These are phyloP conservation scores for Poeciliopsis infans DNA, from an alignment of 2,797 vertebrate species.

Conservation along the genomic window DNA sequence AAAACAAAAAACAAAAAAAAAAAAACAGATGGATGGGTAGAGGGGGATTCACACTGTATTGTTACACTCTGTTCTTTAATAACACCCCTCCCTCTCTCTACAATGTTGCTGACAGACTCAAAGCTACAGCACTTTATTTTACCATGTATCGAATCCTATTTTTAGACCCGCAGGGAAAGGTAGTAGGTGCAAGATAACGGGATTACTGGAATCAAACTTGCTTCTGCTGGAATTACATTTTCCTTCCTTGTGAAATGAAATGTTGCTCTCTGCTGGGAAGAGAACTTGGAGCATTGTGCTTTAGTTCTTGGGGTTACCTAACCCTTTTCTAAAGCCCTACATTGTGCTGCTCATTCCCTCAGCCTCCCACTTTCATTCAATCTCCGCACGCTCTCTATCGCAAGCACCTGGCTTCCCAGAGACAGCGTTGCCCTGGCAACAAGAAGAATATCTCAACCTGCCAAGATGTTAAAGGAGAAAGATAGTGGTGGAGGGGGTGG, in stretches of 20 bases:
- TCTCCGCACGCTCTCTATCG: constrained; percentile 54
- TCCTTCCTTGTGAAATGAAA: constrained; percentile 60
- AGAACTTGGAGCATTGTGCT: constrained; percentile 38
- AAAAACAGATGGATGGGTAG: constrained; percentile 22
- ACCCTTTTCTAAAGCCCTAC: constrained; percentile 55
- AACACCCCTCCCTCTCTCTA: constrained; percentile 25
- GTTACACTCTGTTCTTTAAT: constrained; percentile 51
- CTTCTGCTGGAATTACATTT: constrained; percentile 62
- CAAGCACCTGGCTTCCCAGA: constrained; percentile 62
- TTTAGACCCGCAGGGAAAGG: constrained; percentile 59
- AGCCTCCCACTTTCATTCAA: constrained; percentile 38
- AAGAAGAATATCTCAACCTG: constrained; percentile 60
- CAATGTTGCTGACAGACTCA: constrained; percentile 51
- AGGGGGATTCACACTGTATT: constrained; percentile 61
- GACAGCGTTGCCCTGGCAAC: constrained; percentile 78
- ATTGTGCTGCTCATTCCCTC: constrained; percentile 51
- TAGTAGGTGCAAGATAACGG: constrained; percentile 65
- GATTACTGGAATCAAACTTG: constrained; percentile 66
- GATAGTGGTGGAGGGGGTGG: constrained; percentile 25
- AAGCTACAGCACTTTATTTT: constrained; percentile 41
- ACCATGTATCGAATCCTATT: constrained; percentile 50
- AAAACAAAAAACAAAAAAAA: too few species aligned
- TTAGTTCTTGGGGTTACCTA: constrained; percentile 55
- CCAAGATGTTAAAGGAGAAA: constrained; percentile 50
- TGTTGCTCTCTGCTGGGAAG: constrained; percentile 42